These are phyloP conservation scores for Eupithecia inturbata DNA, from an alignment of 2,888 invertebrate species.

Conservation along the genomic window DNA sequence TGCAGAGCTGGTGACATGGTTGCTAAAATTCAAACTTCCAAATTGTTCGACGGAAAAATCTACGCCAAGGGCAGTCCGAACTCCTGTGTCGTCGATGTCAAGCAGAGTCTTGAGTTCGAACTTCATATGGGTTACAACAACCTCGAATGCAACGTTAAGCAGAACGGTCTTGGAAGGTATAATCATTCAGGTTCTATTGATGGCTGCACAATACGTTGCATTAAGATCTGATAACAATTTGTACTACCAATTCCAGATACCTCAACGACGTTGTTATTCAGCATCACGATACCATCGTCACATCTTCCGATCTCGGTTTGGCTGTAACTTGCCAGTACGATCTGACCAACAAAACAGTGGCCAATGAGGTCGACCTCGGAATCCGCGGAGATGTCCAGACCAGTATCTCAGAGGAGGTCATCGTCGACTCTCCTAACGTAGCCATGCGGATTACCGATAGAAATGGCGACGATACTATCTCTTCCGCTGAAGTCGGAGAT, in stretches of 20 bases:
- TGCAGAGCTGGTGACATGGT: conserved; percentile 97
- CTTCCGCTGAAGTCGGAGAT: conserved; percentile 96
- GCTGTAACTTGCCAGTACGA: conserved; percentile 98
- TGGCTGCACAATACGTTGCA: background rate
- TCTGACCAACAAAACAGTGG: conserved; percentile 96
- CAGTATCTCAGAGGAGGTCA: conserved; percentile 94
- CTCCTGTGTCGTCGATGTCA: conserved; percentile 95
- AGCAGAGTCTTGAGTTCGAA: conserved; percentile 94
- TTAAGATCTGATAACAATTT: conserved; percentile 22
- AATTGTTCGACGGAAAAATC: conserved; percentile 96
- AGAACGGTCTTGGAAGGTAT: conserved; percentile 91
- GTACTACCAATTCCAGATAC: conserved; percentile 76
- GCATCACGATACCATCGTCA: conserved; percentile 97
- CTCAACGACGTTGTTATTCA: conserved; percentile 97
- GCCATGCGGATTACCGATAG: conserved; percentile 96
- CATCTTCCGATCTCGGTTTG: conserved; percentile 95
- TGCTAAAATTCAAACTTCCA: conserved; percentile 95
- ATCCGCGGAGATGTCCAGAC: conserved; percentile 95
- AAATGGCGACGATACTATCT: conserved; percentile 92
- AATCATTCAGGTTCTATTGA: background rate
- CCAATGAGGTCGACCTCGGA: conserved; percentile 95
- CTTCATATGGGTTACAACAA: conserved; percentile 96
- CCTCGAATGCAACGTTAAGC: conserved; percentile 95
- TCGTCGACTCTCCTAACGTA: conserved; percentile 97
- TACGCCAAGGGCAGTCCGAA: conserved; percentile 97